phyloP scores from a whole-genome alignment of 2,113 vertebrate species.

The Pygoscelis antarcticus region DNA sequence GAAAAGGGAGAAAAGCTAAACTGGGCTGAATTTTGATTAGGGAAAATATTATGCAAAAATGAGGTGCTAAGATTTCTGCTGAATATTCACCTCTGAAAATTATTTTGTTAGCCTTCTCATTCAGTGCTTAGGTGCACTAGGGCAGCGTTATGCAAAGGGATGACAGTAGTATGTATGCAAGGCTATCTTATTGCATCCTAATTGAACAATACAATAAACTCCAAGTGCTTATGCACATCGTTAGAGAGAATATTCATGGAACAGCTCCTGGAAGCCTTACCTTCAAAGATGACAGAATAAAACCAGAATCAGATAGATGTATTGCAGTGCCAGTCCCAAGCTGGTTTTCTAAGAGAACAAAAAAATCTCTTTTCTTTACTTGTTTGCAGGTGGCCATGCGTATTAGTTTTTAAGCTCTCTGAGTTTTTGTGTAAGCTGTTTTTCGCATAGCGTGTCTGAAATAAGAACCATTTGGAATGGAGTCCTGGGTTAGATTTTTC shows the following conservation, averaged over 20 bases:
- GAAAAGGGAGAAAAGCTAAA: neutral
- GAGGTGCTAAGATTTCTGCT: neutral
- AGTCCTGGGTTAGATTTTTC: neutral
- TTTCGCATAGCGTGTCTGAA: neutral
- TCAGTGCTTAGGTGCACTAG: neutral
- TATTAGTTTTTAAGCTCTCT: neutral
- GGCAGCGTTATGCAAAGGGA: neutral
- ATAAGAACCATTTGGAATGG: neutral
- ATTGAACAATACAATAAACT: neutral
- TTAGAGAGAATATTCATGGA: neutral
- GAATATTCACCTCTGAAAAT: neutral
- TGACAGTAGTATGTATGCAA: neutral
- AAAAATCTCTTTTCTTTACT: neutral
- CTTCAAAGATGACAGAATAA: neutral
- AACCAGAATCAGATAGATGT: neutral
- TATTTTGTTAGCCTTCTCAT: neutral
- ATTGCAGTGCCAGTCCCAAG: neutral
- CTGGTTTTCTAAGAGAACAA: neutral
- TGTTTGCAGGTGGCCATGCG: neutral
- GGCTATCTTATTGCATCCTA: neutral
- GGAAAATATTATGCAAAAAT: neutral
- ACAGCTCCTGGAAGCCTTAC: neutral
- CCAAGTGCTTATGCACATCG: rapidly evolving
- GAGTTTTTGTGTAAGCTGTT: neutral
- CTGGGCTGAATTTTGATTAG: neutral